Base-by-base conservation (phyloP, 2,797 vertebrate genomes). In the Crenichthys baileyi region DNA sequence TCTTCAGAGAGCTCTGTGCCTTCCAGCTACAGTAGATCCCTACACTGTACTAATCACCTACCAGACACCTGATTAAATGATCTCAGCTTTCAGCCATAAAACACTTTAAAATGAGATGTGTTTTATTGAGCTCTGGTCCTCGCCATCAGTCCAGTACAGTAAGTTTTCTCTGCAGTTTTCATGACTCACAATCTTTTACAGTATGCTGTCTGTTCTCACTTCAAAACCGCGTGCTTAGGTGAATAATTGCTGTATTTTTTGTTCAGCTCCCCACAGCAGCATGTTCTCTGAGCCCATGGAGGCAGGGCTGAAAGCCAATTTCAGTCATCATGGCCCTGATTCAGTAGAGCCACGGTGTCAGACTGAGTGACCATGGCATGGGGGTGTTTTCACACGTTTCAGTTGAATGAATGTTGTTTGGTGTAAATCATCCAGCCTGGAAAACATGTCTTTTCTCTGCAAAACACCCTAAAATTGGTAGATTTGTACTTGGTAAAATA, bases 271-370 rank as follows among this genome's bases (percentile, higher is more conserved):
- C 63, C 73, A 7, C 80, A 48, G 12, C 8, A 13, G 46, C 46
- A 2, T 48, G 46, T 48, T 26, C 73, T 18, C 77, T 46, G 46
- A 48, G 46, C 46, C 46, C 70, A 83, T 12, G 12, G 70, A 78
- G 67, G 46, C 29, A 15, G 73, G 36, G 77, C 83, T 81, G 78
- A 84, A 73, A 76, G 83, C 80, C 44, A 67, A 36, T 77, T 72
- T 67, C 73, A 84, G 82, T 87, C 78, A 90, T 90, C 85, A 86
- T 93, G 93, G 92, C 93, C 55, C 83, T 84, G 85, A 84, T 86
- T 91, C 89, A 91, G 73, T 83, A 83, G 76, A 68, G 79, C 87
- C 75, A 70, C 79, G 76, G 83, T 12, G 13, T 80, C 29, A 72
- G 53, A 72, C 77, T 60, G 68, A 73, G 29, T 4, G 51, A 44